Percentiles rank a stretch among this genome's conserved stretches.
These are phyloP conservation scores for Drosophila lowei DNA, from an alignment of 1,140 invertebrate species.

Conservation along the genomic window DNA sequence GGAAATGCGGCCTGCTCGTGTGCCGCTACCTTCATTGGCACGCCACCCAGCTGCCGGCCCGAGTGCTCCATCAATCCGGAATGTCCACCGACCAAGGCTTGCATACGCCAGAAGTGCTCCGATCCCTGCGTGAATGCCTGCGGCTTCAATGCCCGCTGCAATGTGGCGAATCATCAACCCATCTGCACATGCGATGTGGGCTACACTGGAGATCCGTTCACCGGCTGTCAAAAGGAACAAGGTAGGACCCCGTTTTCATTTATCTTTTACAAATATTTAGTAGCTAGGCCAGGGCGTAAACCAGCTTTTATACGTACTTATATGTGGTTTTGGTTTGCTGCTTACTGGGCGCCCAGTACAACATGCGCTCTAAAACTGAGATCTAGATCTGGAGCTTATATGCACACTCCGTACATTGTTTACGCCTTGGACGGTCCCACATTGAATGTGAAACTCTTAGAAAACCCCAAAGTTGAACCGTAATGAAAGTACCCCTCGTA, in stretches of 20 bases:
- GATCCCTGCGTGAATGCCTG: constrained; percentile 89
- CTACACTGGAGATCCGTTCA: constrained; percentile 91
- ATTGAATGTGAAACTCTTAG: constrained; percentile 56
- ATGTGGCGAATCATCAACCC: constrained; percentile 88
- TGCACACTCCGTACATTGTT: constrained; percentile 34
- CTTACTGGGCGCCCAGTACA: constrained; percentile 37
- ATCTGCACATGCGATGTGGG: constrained; percentile 88
- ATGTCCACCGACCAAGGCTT: constrained; percentile 86
- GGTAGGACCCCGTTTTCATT: constrained; percentile 83
- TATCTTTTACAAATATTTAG: constrained; percentile 16
- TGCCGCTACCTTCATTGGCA: constrained; percentile 86
- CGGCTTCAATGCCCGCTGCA: constrained; percentile 88
- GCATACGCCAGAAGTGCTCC: constrained; percentile 86
- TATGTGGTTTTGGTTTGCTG: constrained; percentile 42
- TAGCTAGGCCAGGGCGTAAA: constrained; percentile 67
- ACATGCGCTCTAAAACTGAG: constrained; percentile 30
- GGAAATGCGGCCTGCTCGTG: constrained; percentile 89
- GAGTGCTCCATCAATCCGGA: constrained; percentile 88
- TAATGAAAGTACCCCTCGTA: constrained; percentile 1
- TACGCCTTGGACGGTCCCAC: constrained; percentile 52
- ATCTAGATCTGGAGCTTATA: no score
- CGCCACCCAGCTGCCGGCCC: constrained; percentile 87
- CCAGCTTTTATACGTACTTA: constrained; percentile 34
- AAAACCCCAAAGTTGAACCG: constrained; percentile 7
- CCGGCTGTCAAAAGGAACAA: constrained; percentile 86